Conservation (phyloP, 2,797 vertebrate genomes). For the Leptodactylus fallax region DNA sequence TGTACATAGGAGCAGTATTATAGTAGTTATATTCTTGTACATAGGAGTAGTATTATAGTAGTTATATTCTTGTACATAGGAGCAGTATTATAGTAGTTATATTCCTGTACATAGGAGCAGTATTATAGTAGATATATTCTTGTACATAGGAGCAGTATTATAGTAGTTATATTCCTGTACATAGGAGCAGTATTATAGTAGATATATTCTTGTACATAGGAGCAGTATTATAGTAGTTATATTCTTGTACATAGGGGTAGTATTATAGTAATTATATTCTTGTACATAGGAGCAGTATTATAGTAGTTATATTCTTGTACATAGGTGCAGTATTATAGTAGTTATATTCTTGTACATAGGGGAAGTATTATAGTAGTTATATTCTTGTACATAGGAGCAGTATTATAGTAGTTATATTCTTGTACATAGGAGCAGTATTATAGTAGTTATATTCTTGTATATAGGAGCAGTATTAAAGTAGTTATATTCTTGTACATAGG, state of each 20-base stretch:
- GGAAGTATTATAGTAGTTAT: slow-evolving; percentile 12
- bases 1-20: not conserved
- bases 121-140: slow-evolving; percentile 8
- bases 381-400: not conserved
- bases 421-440: slow-evolving; percentile 7
- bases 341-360: not conserved
- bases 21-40: slow-evolving; percentile 18
- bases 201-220: slow-evolving; percentile 9
- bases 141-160: slow-evolving; percentile 12
- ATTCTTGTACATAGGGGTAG: slow-evolving; percentile 1
- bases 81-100: slow-evolving; percentile 18
- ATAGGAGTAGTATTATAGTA: slow-evolving; percentile 25
- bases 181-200: slow-evolving; percentile 13
- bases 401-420: slow-evolving; percentile 20
- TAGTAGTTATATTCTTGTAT: not conserved
- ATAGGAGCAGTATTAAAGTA: not conserved
- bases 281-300: slow-evolving; percentile 4
- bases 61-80: slow-evolving; percentile 14
- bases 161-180: slow-evolving; percentile 8
- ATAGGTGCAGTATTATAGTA: not conserved
- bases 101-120: not conserved
- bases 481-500: slow-evolving; percentile 8
- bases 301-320: slow-evolving; percentile 14
- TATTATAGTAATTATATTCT: slow-evolving; percentile 1
- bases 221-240: not conserved